Conservation (phyloP, 2,888 invertebrate species). For the Micropterix aruncella region DNA sequence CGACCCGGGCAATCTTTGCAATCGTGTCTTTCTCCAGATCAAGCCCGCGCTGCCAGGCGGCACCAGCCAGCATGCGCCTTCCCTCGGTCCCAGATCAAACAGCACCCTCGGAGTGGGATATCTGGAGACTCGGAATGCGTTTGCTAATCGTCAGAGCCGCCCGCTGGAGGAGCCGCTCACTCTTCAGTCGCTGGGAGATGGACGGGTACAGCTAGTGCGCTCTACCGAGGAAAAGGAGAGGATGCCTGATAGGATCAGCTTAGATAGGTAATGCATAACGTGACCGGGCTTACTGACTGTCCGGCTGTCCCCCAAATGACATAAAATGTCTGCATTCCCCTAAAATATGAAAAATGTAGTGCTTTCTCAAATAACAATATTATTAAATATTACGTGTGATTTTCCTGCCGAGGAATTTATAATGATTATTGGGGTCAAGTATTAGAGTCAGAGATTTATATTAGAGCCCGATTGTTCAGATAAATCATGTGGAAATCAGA, state of each 20-base stretch:
- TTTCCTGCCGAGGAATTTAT: too few relatives aligned
- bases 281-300: too few relatives aligned
- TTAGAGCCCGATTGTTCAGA: too few relatives aligned
- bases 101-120: constrained; percentile 24
- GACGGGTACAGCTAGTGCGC: constrained; percentile 53
- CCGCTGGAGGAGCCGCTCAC: constrained; percentile 24
- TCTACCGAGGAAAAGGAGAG: constrained; percentile 65
- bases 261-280: too few relatives aligned
- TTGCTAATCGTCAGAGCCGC: not conserved
- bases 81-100: constrained; percentile 31
- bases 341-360: too few relatives aligned
- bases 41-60: constrained; percentile 27
- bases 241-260: constrained; percentile 76
- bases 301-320: too few relatives aligned
- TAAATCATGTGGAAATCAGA: too few relatives aligned
- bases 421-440: too few relatives aligned
- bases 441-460: too few relatives aligned
- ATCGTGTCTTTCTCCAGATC: constrained; percentile 30
- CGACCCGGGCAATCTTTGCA: constrained; percentile 18
- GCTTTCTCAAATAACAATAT: too few relatives aligned
- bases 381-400: too few relatives aligned
- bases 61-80: constrained; percentile 18
- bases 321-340: too few relatives aligned
- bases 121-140: constrained; percentile 1
- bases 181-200: constrained; percentile 47